Base-by-base conservation (phyloP, 1,140 invertebrate genomes). In the Agraylea sexmaculata region DNA sequence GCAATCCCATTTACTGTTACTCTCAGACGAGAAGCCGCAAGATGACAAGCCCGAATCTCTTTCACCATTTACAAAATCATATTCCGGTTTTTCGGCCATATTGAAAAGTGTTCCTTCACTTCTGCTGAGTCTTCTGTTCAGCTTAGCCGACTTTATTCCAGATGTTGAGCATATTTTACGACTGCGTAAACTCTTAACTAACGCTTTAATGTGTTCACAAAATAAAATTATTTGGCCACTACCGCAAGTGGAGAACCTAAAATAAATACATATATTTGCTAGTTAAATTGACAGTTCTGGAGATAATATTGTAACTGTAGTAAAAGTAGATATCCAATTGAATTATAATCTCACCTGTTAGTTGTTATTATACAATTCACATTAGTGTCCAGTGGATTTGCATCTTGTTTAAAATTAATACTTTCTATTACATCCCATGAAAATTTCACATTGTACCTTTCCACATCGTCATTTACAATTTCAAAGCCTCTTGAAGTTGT, bases 101-200 rank as follows among this genome's bases (percentile, higher is more conserved):
- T 31, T 43, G 32, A 42, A 43, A 4, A 49, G 31, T 0, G 37
- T 43, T 28, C 47, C 47, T 35, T 49, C 47, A 18, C 47, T 49
- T 28, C 47, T 41, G 30, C 47, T 49, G 21, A 49, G 30, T 21
- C 47, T 28, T 27, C 47, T 40, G 22, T 45, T 41, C 27, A 49
- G 21, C 33, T 45, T 45, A 17, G 37, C 22, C 15, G 40, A 17
- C n/a, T 37, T 44, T 8, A 44, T 18, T 21, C 40, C 36, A 4
- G 42, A 37, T 18, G 37, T 44, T 31, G 28, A 20, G 16, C 21
- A 39, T 7, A 21, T 27, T 3, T 22, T 27, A 2, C 27, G 19
- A 3, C n/a, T 12, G 22, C 32, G 29, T 16, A 44, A 18, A 8
- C 22, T 28, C 12, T 35, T 39, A 10, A 44, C 4, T 6, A 44